These are phyloP conservation scores for Heteromyza rotundicornis DNA, from an alignment of 2,888 invertebrate genomes.

Conservation along the genomic window DNA sequence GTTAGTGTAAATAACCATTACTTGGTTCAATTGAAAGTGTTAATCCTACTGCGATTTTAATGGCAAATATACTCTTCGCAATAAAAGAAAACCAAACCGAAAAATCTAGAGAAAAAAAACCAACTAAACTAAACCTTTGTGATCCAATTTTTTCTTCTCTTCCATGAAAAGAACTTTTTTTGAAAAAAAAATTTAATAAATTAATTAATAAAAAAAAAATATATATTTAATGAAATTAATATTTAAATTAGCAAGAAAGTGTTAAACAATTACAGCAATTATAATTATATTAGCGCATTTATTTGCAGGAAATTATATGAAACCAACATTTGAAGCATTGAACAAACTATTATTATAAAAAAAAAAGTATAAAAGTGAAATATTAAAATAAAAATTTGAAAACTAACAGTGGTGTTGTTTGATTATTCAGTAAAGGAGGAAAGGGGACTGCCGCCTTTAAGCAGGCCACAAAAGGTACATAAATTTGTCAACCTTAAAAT, in stretches of 20 bases:
- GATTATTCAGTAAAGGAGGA: background rate
- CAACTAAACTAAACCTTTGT: conserved; percentile 41
- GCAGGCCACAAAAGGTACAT: background rate
- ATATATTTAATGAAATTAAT: background rate
- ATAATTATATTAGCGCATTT: conserved; percentile 2
- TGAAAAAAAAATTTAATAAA: conserved; percentile 7
- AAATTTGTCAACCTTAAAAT: background rate
- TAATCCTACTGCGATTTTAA: no score
- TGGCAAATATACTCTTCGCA: no score
- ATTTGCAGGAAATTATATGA: conserved; percentile 1
- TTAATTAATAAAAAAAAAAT: background rate
- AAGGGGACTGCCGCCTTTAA: background rate
- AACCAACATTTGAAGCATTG: background rate
- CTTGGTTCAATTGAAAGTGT: no score
- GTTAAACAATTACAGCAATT: background rate
- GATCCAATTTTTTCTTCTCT: conserved; percentile 49
- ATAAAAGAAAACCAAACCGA: background rate
- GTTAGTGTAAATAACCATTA: no score
- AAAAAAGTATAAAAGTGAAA: background rate
- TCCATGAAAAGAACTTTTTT: conserved; percentile 40
- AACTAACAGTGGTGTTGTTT: background rate
- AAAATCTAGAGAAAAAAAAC: conserved; percentile 18
- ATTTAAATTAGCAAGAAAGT: background rate
- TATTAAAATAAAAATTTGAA: background rate
- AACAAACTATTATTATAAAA: background rate